Evolutionary conservation across 2,797 vertebrate genomes (phyloP).

Genomic region (Gallinago nigripennis): DNA sequence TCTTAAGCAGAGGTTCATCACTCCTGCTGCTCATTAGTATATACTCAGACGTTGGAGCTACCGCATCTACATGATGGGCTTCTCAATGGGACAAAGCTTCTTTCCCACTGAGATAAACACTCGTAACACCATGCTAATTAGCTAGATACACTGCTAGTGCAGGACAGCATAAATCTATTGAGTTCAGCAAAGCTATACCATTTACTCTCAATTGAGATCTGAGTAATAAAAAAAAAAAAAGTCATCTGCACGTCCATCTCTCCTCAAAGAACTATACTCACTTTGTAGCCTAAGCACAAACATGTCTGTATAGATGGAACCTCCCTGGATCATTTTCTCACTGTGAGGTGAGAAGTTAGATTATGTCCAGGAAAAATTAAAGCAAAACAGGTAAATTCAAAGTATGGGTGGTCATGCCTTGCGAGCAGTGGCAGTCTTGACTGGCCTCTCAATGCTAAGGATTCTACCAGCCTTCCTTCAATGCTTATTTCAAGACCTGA

Average conservation of each 20-base stretch:
- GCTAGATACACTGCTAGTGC: background rate
- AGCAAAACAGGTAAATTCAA: background rate
- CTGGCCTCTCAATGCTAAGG: background rate
- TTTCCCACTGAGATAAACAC: background rate
- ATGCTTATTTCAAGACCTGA: background rate
- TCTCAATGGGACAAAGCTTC: background rate
- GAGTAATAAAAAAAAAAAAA: background rate
- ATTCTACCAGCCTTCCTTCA: background rate
- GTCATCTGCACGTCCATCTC: background rate
- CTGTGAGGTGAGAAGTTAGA: background rate
- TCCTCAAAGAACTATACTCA: background rate
- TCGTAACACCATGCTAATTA: background rate
- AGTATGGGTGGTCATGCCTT: background rate
- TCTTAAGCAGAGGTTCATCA: background rate
- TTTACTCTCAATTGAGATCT: background rate
- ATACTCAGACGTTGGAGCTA: background rate
- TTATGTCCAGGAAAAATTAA: background rate
- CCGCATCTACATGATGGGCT: background rate
- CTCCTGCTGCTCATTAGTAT: background rate
- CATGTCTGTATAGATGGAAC: background rate
- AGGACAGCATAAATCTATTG: background rate
- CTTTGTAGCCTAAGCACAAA: background rate
- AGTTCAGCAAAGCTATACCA: background rate
- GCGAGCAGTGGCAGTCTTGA: background rate
- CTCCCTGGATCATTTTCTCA: background rate